These are phyloP conservation scores for Sylvicola cinctus DNA, from an alignment of 2,888 invertebrate genomes.

Conservation along the genomic window DNA sequence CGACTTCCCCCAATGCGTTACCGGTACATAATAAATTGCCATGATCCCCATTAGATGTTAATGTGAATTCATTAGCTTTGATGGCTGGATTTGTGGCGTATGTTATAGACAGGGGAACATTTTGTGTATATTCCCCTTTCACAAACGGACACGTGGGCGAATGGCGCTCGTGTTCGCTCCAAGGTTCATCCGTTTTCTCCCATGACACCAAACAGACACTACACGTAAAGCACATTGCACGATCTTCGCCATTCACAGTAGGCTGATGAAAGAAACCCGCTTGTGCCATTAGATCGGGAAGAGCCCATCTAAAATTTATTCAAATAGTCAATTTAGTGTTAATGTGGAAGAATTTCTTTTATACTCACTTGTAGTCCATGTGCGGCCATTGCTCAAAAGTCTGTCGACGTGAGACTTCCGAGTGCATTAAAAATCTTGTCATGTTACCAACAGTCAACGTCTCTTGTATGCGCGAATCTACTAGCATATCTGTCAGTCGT, in stretches of 20 bases:
- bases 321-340: slow-evolving; percentile 1
- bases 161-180: slow-evolving; percentile 92
- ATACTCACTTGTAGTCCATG: slow-evolving; percentile 77
- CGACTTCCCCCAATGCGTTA: slow-evolving; percentile 36
- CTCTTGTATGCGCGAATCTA: slow-evolving; percentile 23
- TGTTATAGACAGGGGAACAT: slow-evolving; percentile 74
- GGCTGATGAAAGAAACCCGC: slow-evolving; percentile 95
- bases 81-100: slow-evolving; percentile 65
- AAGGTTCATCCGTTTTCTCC: slow-evolving; percentile 93
- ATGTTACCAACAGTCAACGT: slow-evolving; percentile 22
- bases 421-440: slow-evolving; percentile 55
- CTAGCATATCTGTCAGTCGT: slow-evolving; percentile 56
- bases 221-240: slow-evolving; percentile 93
- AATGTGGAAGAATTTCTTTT: neutral
- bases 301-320: slow-evolving; percentile 52
- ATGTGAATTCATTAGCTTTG: slow-evolving; percentile 29
- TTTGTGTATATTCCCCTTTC: slow-evolving; percentile 85
- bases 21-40: slow-evolving; percentile 36
- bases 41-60: slow-evolving; percentile 38
- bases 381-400: slow-evolving; percentile 92
- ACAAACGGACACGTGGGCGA: slow-evolving; percentile 87
- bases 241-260: slow-evolving; percentile 70
- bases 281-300: slow-evolving; percentile 91
- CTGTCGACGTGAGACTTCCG: slow-evolving; percentile 73
- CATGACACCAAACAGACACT: slow-evolving; percentile 87